These are phyloP conservation scores for Apodemia duryi DNA, from an alignment of 2,888 invertebrate species.

Conservation along the genomic window DNA sequence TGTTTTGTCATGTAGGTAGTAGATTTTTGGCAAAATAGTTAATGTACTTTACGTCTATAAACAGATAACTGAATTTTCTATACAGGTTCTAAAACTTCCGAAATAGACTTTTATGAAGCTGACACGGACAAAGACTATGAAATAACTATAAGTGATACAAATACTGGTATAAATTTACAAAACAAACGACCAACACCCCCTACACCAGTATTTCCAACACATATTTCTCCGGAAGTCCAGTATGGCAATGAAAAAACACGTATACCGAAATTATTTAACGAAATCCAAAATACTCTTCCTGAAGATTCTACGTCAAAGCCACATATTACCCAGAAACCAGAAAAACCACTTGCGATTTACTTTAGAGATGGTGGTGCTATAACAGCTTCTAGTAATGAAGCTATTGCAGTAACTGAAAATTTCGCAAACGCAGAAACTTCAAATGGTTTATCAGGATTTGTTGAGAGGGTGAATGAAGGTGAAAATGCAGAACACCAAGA, in stretches of 20 bases:
- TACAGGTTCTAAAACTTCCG: slow-evolving; percentile 66
- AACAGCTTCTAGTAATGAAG: slow-evolving; percentile 44
- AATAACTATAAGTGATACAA: slow-evolving; percentile 40
- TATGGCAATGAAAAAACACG: slow-evolving; percentile 72
- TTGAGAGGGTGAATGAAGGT: slow-evolving; percentile 38
- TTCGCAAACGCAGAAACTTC: slow-evolving; percentile 51
- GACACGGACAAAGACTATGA: slow-evolving; percentile 48
- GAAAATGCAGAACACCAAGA: slow-evolving; percentile 35
- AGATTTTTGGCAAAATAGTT: background rate
- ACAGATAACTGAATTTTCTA: slow-evolving; percentile 34
- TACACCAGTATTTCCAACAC: slow-evolving; percentile 60
- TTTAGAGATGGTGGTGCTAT: slow-evolving; percentile 52
- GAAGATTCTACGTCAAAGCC: slow-evolving; percentile 64
- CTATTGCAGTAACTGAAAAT: slow-evolving; percentile 33
- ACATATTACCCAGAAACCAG: slow-evolving; percentile 69
- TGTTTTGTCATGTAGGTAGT: background rate
- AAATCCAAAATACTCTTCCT: slow-evolving; percentile 35
- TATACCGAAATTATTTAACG: slow-evolving; percentile 50
- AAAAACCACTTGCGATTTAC: slow-evolving; percentile 63
- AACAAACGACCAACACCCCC: slow-evolving; percentile 47
- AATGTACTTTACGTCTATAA: background rate
- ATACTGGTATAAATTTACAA: slow-evolving; percentile 39
- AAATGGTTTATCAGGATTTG: slow-evolving; percentile 44
- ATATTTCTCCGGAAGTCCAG: slow-evolving; percentile 71
- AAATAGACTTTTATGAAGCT: slow-evolving; percentile 70